Percentiles rank a stretch among this genome's conserved stretches.
phyloP scores from a whole-genome alignment of 2,113 vertebrate genomes.

The Marcusenius ussheri region DNA sequence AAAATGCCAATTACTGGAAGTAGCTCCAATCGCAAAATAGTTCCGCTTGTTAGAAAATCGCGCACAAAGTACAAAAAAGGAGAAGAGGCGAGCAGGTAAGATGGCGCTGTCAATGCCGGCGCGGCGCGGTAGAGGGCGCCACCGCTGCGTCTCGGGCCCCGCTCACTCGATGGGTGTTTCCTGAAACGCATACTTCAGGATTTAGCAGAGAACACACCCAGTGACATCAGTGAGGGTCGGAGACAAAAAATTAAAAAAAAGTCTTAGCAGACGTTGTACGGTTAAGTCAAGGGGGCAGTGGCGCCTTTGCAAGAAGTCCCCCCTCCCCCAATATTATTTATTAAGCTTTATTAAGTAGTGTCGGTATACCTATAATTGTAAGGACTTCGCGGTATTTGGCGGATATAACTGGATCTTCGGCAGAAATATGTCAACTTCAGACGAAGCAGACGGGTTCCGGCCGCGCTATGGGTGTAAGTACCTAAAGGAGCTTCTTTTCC shows the following conservation, averaged over 20 bases:
- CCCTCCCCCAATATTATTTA: slow-evolving; percentile 6
- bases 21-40: neutral
- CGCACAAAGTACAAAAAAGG: too few relatives aligned
- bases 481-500: slow-evolving; percentile 19
- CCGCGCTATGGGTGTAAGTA: slow-evolving; percentile 68
- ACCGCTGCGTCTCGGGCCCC: neutral
- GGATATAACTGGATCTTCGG: slow-evolving; percentile 29
- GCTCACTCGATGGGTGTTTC: slow-evolving; percentile 47
- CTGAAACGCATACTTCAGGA: slow-evolving; percentile 58
- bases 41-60: neutral
- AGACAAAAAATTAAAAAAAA: slow-evolving; percentile 32
- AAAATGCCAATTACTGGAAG: neutral
- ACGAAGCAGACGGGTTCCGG: slow-evolving; percentile 61
- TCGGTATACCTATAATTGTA: neutral
- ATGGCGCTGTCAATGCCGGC: neutral
- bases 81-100: neutral
- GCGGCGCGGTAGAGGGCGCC: slow-evolving; percentile 47
- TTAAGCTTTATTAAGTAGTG: neutral
- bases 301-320: slow-evolving; percentile 36
- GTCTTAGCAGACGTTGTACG: slow-evolving; percentile 34
- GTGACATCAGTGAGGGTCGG: slow-evolving; percentile 59
- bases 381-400: slow-evolving; percentile 5
- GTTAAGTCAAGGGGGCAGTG: slow-evolving; percentile 42
- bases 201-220: slow-evolving; percentile 62
- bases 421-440: slow-evolving; percentile 61